Evolutionary conservation across 2,113 vertebrate genomes (phyloP).

Genomic region (Tychaedon coryphoeus): DNA sequence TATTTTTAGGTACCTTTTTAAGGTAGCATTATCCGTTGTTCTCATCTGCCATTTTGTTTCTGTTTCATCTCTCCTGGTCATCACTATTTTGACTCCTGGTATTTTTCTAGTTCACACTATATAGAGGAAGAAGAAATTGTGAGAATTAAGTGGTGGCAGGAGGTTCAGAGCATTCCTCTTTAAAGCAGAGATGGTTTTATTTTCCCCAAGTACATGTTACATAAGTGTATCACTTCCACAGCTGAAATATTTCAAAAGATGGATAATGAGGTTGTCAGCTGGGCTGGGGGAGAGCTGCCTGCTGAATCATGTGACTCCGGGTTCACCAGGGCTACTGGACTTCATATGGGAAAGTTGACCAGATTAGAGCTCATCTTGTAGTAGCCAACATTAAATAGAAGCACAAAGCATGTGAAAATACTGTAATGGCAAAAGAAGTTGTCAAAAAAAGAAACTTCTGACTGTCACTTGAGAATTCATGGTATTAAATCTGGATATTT

Average conservation of each 20-base stretch:
- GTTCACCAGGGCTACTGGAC: background rate
- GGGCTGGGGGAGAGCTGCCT: background rate
- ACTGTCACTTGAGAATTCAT: background rate
- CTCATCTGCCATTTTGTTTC: background rate
- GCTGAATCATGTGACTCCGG: rapidly evolving
- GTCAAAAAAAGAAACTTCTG: background rate
- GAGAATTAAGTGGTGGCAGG: background rate
- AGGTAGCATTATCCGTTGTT: background rate
- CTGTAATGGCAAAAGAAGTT: background rate
- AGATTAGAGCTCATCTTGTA: background rate
- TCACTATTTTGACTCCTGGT: background rate
- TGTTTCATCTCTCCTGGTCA: background rate
- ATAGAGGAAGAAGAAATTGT: background rate
- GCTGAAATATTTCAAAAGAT: background rate
- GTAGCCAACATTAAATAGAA: background rate
- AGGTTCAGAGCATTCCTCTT: background rate
- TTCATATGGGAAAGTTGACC: background rate
- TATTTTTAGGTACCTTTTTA: background rate
- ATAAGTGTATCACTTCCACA: background rate
- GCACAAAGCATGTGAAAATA: background rate
- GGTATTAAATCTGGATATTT: background rate
- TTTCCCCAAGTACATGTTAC: background rate
- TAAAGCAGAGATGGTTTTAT: background rate
- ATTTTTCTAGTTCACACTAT: background rate
- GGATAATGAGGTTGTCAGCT: background rate